Percentiles rank a stretch among this genome's conserved stretches.
Evolutionary conservation across 2,888 invertebrate species (phyloP).

Genomic region (Copidosoma aretas): DNA sequence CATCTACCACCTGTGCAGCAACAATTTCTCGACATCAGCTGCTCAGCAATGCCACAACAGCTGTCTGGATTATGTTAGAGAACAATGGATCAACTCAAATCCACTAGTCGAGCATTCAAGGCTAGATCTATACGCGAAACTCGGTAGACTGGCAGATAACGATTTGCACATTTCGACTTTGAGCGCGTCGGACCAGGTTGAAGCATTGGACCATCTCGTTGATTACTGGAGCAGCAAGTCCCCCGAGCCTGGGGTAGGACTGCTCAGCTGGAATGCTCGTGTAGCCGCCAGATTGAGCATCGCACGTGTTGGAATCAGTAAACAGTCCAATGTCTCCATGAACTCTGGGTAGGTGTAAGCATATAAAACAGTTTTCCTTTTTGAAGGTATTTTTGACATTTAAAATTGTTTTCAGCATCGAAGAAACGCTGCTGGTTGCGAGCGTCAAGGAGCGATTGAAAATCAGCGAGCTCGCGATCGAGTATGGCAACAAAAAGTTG

Average conservation of each 20-base stretch:
- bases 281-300: slow-evolving; percentile 62
- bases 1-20: slow-evolving; percentile 63
- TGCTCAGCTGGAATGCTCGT: slow-evolving; percentile 63
- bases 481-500: slow-evolving; percentile 62
- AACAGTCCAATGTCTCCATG: background rate
- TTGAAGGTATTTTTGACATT: too few relatives aligned
- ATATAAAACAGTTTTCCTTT: too few relatives aligned
- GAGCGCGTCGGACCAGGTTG: slow-evolving; percentile 13
- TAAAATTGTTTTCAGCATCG: too few relatives aligned
- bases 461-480: slow-evolving; percentile 63
- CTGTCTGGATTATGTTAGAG: slow-evolving; percentile 62
- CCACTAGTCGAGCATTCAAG: slow-evolving; percentile 64
- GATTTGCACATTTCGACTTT: slow-evolving; percentile 54
- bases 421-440: too few relatives aligned
- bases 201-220: slow-evolving; percentile 48
- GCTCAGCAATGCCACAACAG: slow-evolving; percentile 64
- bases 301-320: background rate
- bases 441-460: slow-evolving; percentile 51
- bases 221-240: slow-evolving; percentile 61
- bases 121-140: slow-evolving; percentile 62
- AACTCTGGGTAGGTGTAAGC: slow-evolving; percentile 9
- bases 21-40: slow-evolving; percentile 59
- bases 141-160: slow-evolving; percentile 67
- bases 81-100: slow-evolving; percentile 67
- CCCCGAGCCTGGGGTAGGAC: slow-evolving; percentile 60